Base-by-base conservation (phyloP, 2,888 invertebrate genomes). In the Dynastes hyllus region DNA sequence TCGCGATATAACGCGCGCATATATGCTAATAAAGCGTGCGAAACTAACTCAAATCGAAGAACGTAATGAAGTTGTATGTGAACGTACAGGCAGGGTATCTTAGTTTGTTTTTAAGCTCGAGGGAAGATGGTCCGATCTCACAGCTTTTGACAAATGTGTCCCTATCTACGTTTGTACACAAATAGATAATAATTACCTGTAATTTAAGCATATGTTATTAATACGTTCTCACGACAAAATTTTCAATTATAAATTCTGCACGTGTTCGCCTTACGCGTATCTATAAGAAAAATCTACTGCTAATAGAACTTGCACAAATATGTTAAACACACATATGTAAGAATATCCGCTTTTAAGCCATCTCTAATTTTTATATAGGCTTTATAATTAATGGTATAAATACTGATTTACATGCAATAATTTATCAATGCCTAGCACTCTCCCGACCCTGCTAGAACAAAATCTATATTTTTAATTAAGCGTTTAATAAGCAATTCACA, bases 331-430 rank as follows among this genome's bases (percentile, higher is more conserved):
- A 27, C 37, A 71, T n/a, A 53, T 37, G 32, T 55, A 45, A 11
- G 9, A 16, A 73, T 61, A 75, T 75, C 45, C 61, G 40, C 45
- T 11, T 22, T 58, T 45, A 61, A 61, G 40, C 37, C 61, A 61
- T 37, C 45, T 61, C 61, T 29, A 58, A n/a, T 77, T 69, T 77
- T 77, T 55, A 27, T 55, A 27, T 11, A 3, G 55, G 8, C 51
- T 40, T 67, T 53, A 71, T 51, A 78, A 78, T 78, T 78, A 75
- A 78, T 78, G 71, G 65, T 55, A 73, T 73, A 78, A 78, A 66
- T 55, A 73, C 75, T 66, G 67, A 75, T 78, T 66, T 65, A 73
- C 66, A 78, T 73, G 55, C 66, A 78, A 78, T 67, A 65, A 78
- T 78, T 78, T 78, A 78, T 75, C 75, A 78, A 45, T 75, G 73